Base-by-base conservation (phyloP, 2,888 invertebrate species). In the Belgica antarctica region DNA sequence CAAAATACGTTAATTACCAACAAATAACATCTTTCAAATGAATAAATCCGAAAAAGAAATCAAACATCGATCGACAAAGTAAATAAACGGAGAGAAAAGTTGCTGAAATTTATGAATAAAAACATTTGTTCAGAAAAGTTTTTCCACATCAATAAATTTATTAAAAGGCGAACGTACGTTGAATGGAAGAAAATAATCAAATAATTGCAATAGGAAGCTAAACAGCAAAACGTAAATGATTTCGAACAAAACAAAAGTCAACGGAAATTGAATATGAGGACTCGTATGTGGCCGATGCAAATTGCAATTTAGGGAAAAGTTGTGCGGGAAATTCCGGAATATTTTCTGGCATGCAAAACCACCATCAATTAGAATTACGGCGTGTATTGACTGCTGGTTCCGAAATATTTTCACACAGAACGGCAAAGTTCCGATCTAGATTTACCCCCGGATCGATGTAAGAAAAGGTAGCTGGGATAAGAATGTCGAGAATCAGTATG, bases 361-460 rank as follows among this genome's bases (percentile, higher is more conserved):
- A 15, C n/a, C n/a, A n/a, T n/a, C n/a, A 46, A 52, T 52, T 52
- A 7, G 7, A 52, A 52, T 52, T 52, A 41, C 52, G 22, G 8
- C 17, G 46, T 59, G 7, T 57, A 46, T 46, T 52, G 17, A 12
- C 2, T 27, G 5, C 22, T 27, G 12, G 12, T 34, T 31, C 17
- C 10, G 10, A 62, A 62, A 62, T 62, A 62, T 62, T 62, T 62
- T 62, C 62, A 62, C 62, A 62, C 34, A 62, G 59, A 59, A 59
- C 31, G 10, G 7, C 12, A 22, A 59, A n/a, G n/a, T 17, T 27
- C 61, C 4, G 61, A 24, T 61, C 28, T 12, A 27, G 27, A 2
- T n/a, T 59, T 59, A 22, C n/a, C 59, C 59, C 19, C 59, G 19
- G 59, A 10, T 59, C 27, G n/a, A n/a, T 27, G 27, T 22, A 15